Conservation (phyloP, 53 echinoderm and acorn worm genomes). For the Patiria pectinifera region DNA sequence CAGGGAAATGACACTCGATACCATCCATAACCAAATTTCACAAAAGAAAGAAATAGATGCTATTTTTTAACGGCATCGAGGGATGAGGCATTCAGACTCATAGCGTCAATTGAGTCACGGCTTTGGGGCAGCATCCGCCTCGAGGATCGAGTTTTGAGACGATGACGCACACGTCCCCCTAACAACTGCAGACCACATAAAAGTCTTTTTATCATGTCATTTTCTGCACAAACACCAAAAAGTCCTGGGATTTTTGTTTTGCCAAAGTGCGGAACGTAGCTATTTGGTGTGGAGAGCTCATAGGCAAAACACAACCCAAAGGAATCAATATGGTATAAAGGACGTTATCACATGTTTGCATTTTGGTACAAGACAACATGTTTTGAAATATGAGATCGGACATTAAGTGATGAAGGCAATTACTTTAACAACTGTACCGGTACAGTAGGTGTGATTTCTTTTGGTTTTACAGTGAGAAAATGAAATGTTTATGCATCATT, state of each 20-base stretch:
- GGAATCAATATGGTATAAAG: too few relatives aligned
- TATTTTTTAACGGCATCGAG: neutral
- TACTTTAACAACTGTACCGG: too few relatives aligned
- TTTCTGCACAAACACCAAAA: neutral
- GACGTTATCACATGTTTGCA: too few relatives aligned
- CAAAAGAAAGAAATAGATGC: conserved; percentile 8
- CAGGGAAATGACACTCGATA: conserved; percentile 28
- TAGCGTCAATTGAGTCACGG: conserved; percentile 23
- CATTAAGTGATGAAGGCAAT: too few relatives aligned
- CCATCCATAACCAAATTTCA: neutral
- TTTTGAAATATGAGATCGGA: too few relatives aligned
- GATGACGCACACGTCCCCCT: conserved; percentile 50
- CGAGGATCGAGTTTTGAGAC: conserved; percentile 32
- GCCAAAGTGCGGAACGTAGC: neutral
- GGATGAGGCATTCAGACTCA: conserved; percentile 35
- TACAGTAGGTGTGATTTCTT: too few relatives aligned
- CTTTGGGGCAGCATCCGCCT: conserved; percentile 28
- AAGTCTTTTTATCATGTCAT: neutral
- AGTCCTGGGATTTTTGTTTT: neutral
- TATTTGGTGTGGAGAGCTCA: neutral
- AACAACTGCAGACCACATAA: conserved; percentile 6
- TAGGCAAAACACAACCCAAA: neutral
- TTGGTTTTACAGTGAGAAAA: too few relatives aligned
- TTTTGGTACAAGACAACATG: too few relatives aligned
- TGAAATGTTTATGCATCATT: too few relatives aligned